These are phyloP conservation scores for Ennomos fuscantarius DNA, from an alignment of 2,888 invertebrate genomes.

Conservation along the genomic window DNA sequence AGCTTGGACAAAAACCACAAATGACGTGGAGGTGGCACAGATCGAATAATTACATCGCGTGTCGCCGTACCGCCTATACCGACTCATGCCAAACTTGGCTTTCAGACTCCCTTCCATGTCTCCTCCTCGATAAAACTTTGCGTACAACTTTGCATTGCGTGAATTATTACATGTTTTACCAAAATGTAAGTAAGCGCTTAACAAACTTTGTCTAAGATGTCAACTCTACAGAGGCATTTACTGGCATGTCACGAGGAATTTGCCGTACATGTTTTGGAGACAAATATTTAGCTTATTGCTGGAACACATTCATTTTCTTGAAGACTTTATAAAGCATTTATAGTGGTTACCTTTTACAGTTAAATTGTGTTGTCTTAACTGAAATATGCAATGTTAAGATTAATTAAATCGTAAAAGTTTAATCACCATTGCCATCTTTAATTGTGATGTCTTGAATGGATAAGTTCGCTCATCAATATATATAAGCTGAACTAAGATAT, in stretches of 20 bases:
- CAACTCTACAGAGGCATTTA: constrained; percentile 47
- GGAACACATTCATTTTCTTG: constrained; percentile 23
- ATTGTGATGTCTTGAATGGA: too few relatives aligned
- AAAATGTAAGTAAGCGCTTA: constrained; percentile 66
- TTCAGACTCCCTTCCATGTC: constrained; percentile 61
- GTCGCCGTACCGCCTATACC: constrained; percentile 9
- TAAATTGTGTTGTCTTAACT: background rate
- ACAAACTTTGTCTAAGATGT: constrained; percentile 62
- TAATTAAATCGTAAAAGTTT: too few relatives aligned
- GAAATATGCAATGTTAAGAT: too few relatives aligned
- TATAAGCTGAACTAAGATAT: too few relatives aligned
- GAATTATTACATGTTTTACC: constrained; percentile 74
- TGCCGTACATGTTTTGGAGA: constrained; percentile 29
- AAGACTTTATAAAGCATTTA: constrained; percentile 13
- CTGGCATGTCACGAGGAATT: constrained; percentile 42
- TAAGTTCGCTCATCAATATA: too few relatives aligned
- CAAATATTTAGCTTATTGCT: constrained; percentile 33
- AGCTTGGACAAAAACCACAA: constrained; percentile 77
- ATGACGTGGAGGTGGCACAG: constrained; percentile 68
- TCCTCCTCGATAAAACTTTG: constrained; percentile 67
- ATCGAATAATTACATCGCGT: constrained; percentile 71
- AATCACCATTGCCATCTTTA: too few relatives aligned
- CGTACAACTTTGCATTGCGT: constrained; percentile 58
- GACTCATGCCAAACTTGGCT: constrained; percentile 66
- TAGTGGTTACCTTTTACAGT: constrained; percentile 1